Conservation (phyloP, 1,140 invertebrate genomes). For the Heliconius eleuchia region DNA sequence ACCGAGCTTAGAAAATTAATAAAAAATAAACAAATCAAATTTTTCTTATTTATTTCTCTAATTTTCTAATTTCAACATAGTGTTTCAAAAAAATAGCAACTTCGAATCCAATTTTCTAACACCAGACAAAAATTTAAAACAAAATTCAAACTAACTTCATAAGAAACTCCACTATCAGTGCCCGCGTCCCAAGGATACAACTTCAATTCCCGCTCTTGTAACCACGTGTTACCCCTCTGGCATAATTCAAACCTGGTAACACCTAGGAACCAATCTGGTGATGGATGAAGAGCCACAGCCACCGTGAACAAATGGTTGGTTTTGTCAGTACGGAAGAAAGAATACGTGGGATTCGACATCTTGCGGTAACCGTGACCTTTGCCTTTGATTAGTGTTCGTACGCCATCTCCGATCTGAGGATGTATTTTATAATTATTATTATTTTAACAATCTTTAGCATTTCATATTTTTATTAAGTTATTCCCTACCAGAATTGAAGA, state of each 20-base stretch:
- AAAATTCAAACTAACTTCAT: conserved; percentile 55
- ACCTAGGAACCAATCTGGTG: conserved; percentile 73
- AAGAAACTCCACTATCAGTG: conserved; percentile 69
- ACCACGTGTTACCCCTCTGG: conserved; percentile 62
- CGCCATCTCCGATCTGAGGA: conserved; percentile 61
- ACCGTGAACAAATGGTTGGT: conserved; percentile 60
- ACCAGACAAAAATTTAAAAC: background rate
- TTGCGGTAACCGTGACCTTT: conserved; percentile 68
- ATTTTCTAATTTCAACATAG: too few relatives aligned
- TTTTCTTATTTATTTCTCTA: too few relatives aligned
- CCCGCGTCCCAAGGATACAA: conserved; percentile 72
- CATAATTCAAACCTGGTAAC: conserved; percentile 69
- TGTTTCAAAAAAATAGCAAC: too few relatives aligned
- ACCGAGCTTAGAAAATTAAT: too few relatives aligned
- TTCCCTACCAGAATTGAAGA: too few relatives aligned
- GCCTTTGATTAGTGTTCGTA: conserved; percentile 70
- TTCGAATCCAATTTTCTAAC: too few relatives aligned
- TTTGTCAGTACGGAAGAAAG: conserved; percentile 64
- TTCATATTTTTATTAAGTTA: too few relatives aligned
- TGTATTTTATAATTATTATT: too few relatives aligned
- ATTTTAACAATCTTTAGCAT: too few relatives aligned
- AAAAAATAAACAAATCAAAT: too few relatives aligned
- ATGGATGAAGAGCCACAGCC: conserved; percentile 58
- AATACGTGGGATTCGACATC: conserved; percentile 62
- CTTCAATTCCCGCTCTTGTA: conserved; percentile 60